Percentiles rank a stretch among this genome's conserved stretches.
Conservation (phyloP, 2,888 invertebrate genomes). For the Calameuta pallipes region DNA sequence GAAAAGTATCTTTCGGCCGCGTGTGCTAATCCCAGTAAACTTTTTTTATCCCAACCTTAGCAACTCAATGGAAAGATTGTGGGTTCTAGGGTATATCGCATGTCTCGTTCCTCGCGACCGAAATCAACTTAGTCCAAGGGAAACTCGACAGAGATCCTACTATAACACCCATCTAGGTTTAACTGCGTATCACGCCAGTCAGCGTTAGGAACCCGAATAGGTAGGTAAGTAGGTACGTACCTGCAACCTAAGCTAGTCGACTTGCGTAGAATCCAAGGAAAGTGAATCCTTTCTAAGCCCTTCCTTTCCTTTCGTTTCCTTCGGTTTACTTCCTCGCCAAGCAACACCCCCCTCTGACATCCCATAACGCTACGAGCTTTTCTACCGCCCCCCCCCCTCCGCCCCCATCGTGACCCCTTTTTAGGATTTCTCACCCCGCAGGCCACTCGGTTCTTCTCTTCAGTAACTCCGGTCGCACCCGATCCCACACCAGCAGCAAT, state of each 20-base stretch:
- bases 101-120: neutral
- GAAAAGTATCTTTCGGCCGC: neutral
- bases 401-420: neutral
- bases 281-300: slow-evolving; percentile 40
- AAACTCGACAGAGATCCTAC: neutral
- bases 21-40: neutral
- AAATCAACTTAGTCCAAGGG: neutral
- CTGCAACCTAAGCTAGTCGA: neutral
- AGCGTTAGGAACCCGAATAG: neutral
- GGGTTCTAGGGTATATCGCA: neutral
- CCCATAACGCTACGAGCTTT: neutral
- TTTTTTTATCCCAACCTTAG: neutral
- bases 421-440: neutral
- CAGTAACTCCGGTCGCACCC: neutral
- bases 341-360: neutral
- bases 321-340: neutral
- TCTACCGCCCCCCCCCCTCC: neutral
- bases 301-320: slow-evolving; percentile 23
- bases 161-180: neutral
- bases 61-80: neutral
- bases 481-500: neutral
- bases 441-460: slow-evolving; percentile 1
- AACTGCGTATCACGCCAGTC: neutral
- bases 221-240: neutral
- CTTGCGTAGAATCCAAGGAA: slow-evolving; percentile 32